These are phyloP conservation scores for Acrocephalus arundinaceus DNA, from an alignment of 2,113 vertebrate species.

Conservation along the genomic window DNA sequence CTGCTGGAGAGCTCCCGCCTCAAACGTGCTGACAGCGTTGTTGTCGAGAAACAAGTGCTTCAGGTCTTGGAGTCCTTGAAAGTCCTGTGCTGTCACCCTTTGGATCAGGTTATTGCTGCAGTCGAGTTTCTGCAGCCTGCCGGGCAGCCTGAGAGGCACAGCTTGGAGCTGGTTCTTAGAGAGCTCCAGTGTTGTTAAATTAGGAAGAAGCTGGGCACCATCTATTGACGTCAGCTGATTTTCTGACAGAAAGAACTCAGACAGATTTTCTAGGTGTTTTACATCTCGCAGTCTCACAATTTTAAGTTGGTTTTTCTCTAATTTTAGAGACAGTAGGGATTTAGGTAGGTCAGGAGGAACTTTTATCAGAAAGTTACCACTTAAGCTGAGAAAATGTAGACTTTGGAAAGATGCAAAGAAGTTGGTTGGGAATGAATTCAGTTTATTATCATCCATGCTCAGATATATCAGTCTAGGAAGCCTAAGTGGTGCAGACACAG, in stretches of 20 bases:
- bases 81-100: conserved; percentile 71
- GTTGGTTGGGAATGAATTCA: conserved; percentile 62
- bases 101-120: conserved; percentile 80
- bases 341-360: conserved; percentile 76
- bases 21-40: conserved; percentile 75
- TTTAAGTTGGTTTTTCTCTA: conserved; percentile 81
- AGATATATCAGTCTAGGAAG: conserved; percentile 73
- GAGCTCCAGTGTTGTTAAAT: conserved; percentile 76
- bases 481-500: conserved; percentile 62
- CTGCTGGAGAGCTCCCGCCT: conserved; percentile 76
- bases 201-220: conserved; percentile 74
- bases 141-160: conserved; percentile 71
- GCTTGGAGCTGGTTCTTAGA: conserved; percentile 76
- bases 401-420: conserved; percentile 73
- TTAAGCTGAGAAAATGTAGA: conserved; percentile 77
- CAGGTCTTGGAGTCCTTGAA: conserved; percentile 75
- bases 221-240: conserved; percentile 79
- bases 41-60: conserved; percentile 85
- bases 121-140: conserved; percentile 79
- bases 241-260: conserved; percentile 76
- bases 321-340: conserved; percentile 75
- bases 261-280: conserved; percentile 77
- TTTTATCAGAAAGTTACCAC: conserved; percentile 75
- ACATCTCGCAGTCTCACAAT: conserved; percentile 70
- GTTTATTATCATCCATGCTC: conserved; percentile 77